These are phyloP conservation scores for Andrena trimmerana DNA, from an alignment of 2,888 invertebrate species.

Conservation along the genomic window DNA sequence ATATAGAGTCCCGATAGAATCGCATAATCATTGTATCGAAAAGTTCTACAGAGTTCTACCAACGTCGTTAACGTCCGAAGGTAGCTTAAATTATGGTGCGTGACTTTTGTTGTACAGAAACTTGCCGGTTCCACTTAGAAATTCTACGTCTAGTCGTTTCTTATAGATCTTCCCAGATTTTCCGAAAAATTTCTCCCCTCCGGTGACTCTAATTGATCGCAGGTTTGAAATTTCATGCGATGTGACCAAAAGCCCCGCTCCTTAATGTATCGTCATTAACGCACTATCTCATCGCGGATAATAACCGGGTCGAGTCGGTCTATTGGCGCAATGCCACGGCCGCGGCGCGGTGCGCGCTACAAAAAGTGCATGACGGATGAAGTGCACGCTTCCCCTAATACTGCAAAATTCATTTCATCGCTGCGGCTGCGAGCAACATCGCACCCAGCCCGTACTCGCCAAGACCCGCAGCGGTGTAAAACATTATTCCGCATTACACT, in stretches of 20 bases:
- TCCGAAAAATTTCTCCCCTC: neutral
- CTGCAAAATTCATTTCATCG: conserved; percentile 67
- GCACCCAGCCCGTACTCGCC: conserved; percentile 25
- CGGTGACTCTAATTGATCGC: neutral
- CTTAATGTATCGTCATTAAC: conserved; percentile 36
- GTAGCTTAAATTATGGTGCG: too few relatives aligned
- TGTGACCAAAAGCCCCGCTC: neutral
- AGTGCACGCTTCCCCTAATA: conserved; percentile 56
- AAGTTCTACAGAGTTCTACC: too few relatives aligned
- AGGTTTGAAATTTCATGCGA: conserved; percentile 7
- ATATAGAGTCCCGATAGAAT: too few relatives aligned
- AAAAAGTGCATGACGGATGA: conserved; percentile 66
- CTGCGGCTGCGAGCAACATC: conserved; percentile 37
- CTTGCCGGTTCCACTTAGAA: too few relatives aligned
- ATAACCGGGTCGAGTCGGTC: conserved; percentile 45
- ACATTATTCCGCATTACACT: conserved; percentile 69
- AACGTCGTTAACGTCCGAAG: too few relatives aligned
- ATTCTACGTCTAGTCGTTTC: neutral
- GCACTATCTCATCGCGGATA: conserved; percentile 31
- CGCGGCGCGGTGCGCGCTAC: conserved; percentile 12
- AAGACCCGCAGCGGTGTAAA: conserved; percentile 59
- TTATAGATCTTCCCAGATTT: neutral
- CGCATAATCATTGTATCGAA: too few relatives aligned
- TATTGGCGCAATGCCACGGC: conserved; percentile 61
- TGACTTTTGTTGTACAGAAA: too few relatives aligned